Percentiles rank a stretch among this genome's conserved stretches.
phyloP scores from a whole-genome alignment of 2,888 invertebrate genomes.

The Drosophila lutescens region DNA sequence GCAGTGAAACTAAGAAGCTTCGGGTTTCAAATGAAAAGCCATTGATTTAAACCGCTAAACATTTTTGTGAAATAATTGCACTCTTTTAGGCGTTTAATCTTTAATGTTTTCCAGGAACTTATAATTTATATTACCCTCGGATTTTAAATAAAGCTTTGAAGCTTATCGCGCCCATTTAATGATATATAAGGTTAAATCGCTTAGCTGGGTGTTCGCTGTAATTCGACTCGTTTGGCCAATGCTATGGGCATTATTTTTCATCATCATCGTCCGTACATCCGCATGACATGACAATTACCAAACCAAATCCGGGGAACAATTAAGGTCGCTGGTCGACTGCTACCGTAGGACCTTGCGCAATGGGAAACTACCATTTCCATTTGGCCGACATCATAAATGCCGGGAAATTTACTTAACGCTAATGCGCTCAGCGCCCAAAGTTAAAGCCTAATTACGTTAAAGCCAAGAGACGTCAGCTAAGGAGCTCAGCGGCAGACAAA shows the following conservation, averaged over 20 bases:
- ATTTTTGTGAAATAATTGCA: too few relatives aligned
- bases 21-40: too few relatives aligned
- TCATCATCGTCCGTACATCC: constrained; percentile 25
- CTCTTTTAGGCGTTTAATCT: too few relatives aligned
- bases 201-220: too few relatives aligned
- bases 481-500: constrained; percentile 13
- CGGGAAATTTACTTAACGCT: constrained; percentile 36
- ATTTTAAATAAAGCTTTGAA: too few relatives aligned
- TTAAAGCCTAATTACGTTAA: constrained; percentile 49
- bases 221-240: not conserved
- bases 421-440: constrained; percentile 40
- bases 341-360: constrained; percentile 10
- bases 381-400: constrained; percentile 33
- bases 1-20: too few relatives aligned
- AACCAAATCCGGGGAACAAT: constrained; percentile 20
- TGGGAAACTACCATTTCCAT: constrained; percentile 19
- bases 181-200: not conserved
- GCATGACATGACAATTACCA: constrained; percentile 39
- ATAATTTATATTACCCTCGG: too few relatives aligned
- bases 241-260: constrained; percentile 20
- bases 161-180: not conserved
- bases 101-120: too few relatives aligned
- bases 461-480: constrained; percentile 32
- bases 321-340: not conserved
- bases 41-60: too few relatives aligned